phyloP scores from a whole-genome alignment of 1,140 invertebrate species.

The Ceratosolen solmsi region DNA sequence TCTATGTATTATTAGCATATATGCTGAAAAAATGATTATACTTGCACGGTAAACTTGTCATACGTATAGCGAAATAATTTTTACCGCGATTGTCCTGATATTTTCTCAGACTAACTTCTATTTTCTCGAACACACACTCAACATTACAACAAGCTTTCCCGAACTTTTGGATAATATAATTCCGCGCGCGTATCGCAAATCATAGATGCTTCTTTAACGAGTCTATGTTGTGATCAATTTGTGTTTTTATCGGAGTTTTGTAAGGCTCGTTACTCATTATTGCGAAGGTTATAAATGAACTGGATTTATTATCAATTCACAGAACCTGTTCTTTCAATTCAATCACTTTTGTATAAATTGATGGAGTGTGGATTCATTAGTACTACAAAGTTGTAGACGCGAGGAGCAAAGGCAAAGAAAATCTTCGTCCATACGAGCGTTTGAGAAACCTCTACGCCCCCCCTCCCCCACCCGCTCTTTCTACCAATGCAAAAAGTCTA shows the following conservation, averaged over 20 bases:
- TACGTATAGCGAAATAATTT: no score
- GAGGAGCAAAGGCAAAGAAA: background rate
- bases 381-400: background rate
- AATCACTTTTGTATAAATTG: background rate
- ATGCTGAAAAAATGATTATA: no score
- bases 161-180: no score
- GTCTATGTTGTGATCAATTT: background rate
- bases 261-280: constrained; percentile 19
- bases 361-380: background rate
- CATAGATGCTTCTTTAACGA: constrained; percentile 16
- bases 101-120: background rate
- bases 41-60: no score
- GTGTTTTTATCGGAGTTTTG: background rate
- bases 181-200: no score
- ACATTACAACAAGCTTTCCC: background rate
- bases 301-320: background rate
- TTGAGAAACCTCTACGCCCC: background rate
- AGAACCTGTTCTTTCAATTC: constrained; percentile 12
- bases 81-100: background rate
- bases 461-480: background rate
- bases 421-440: background rate
- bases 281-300: constrained; percentile 28
- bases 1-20: no score
- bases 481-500: no score
- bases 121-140: background rate